phyloP scores from a whole-genome alignment of 2,797 vertebrate genomes.

The Sebastes kiyomatsui region DNA sequence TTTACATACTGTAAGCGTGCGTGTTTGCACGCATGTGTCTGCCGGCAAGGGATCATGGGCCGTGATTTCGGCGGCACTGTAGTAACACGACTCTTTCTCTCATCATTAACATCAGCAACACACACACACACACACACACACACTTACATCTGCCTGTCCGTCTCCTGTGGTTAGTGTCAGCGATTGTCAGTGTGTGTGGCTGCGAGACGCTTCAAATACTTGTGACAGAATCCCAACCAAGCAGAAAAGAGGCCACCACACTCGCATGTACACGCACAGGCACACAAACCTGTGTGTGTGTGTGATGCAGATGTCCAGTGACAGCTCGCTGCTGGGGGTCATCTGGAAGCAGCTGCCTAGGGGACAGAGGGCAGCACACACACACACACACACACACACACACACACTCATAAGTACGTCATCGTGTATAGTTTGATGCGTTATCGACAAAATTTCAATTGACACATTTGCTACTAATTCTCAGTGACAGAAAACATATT shows the following conservation, averaged over 20 bases:
- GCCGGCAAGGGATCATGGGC: slow-evolving; percentile 17
- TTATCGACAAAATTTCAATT: background rate
- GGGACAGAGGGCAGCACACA: slow-evolving; percentile 50
- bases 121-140: slow-evolving; percentile 11
- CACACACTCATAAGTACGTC: slow-evolving; percentile 22
- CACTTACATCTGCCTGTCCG: slow-evolving; percentile 56
- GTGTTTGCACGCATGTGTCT: slow-evolving; percentile 4
- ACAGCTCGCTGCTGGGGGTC: slow-evolving; percentile 81
- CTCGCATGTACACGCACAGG: slow-evolving; percentile 43
- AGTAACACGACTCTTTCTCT: slow-evolving; percentile 49
- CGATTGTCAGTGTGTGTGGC: slow-evolving; percentile 65
- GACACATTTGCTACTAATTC: slow-evolving; percentile 4
- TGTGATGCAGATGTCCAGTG: slow-evolving; percentile 79
- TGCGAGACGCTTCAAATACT: slow-evolving; percentile 65
- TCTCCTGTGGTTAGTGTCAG: slow-evolving; percentile 64
- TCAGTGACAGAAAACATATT: slow-evolving; percentile 28
- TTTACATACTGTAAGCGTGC: background rate
- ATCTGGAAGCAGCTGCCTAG: slow-evolving; percentile 74
- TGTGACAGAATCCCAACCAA: slow-evolving; percentile 81
- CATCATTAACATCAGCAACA: slow-evolving; percentile 58
- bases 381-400: slow-evolving; percentile 22
- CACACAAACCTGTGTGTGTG: slow-evolving; percentile 40
- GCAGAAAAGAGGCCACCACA: slow-evolving; percentile 78
- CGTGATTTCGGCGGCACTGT: slow-evolving; percentile 33
- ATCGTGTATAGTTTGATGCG: slow-evolving; percentile 15